These are phyloP conservation scores for Penaeus monodon DNA, from an alignment of 2,888 invertebrate species.

Conservation along the genomic window DNA sequence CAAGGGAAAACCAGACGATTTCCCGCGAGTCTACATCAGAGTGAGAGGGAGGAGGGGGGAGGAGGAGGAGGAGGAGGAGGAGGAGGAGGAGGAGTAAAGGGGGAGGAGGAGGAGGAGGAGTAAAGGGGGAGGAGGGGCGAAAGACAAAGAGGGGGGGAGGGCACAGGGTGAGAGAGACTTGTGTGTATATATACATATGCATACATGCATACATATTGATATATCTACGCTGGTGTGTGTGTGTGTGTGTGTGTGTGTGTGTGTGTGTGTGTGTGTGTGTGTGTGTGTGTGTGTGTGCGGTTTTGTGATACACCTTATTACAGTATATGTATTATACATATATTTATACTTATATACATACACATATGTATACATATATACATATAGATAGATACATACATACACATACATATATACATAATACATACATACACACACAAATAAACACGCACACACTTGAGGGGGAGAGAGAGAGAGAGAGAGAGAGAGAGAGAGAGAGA, in stretches of 20 bases:
- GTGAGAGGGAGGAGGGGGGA: not conserved
- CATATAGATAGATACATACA: not conserved
- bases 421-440: too few species aligned
- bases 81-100: not conserved
- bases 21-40: not conserved
- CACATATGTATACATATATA: not conserved
- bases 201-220: too few species aligned
- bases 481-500: too few species aligned
- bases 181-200: too few species aligned
- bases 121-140: not conserved
- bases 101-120: not conserved
- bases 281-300: not conserved
- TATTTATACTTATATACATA: constrained; percentile 10
- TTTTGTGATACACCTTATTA: constrained; percentile 12
- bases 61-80: not conserved
- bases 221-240: too few species aligned
- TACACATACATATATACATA: not conserved
- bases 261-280: too few species aligned
- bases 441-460: too few species aligned
- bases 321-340: not conserved
- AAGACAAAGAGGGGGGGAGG: not conserved
- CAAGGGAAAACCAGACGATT: too few species aligned
- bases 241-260: too few species aligned
- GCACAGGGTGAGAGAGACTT: too few species aligned
- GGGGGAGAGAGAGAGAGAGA: too few species aligned